A percentile compares a stretch with the other conserved stretches of the same genome.
phyloP scores from a whole-genome alignment of 64 coral and sea anemone genomes.

The Montipora capricornis region DNA sequence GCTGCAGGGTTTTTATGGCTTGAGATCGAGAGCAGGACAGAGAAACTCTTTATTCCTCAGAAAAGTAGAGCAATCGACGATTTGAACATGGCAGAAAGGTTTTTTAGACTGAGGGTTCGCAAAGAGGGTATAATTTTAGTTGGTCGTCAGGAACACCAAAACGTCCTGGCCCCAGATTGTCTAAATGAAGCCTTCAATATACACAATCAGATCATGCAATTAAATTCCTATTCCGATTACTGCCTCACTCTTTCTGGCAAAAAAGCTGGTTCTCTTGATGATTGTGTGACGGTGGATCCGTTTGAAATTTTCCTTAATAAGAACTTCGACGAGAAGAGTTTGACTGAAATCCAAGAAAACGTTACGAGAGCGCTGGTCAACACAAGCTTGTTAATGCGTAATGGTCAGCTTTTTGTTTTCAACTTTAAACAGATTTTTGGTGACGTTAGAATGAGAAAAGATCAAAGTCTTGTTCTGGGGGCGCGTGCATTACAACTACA shows the following conservation, averaged over 20 bases:
- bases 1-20: slow-evolving; percentile 50
- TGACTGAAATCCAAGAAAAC: not conserved
- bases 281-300: slow-evolving; percentile 57
- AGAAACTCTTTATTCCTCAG: slow-evolving; percentile 68
- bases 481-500: slow-evolving; percentile 63
- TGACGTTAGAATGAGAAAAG: slow-evolving; percentile 8
- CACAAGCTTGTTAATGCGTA: slow-evolving; percentile 47
- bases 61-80: slow-evolving; percentile 65
- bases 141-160: not conserved
- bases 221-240: slow-evolving; percentile 24
- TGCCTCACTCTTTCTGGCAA: slow-evolving; percentile 38
- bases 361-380: slow-evolving; percentile 56
- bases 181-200: slow-evolving; percentile 34
- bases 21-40: slow-evolving; percentile 50
- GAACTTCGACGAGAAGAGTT: slow-evolving; percentile 35
- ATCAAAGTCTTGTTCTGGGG: not conserved
- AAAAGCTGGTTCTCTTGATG: slow-evolving; percentile 1
- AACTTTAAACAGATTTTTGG: slow-evolving; percentile 79
- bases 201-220: slow-evolving; percentile 38
- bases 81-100: slow-evolving; percentile 42
- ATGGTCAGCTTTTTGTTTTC: slow-evolving; percentile 57
- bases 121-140: slow-evolving; percentile 32
- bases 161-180: slow-evolving; percentile 28
- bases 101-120: slow-evolving; percentile 54
- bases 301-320: slow-evolving; percentile 59